These are phyloP conservation scores for Pogonophryne albipinna DNA, from an alignment of 2,797 vertebrate species.

Conservation along the genomic window DNA sequence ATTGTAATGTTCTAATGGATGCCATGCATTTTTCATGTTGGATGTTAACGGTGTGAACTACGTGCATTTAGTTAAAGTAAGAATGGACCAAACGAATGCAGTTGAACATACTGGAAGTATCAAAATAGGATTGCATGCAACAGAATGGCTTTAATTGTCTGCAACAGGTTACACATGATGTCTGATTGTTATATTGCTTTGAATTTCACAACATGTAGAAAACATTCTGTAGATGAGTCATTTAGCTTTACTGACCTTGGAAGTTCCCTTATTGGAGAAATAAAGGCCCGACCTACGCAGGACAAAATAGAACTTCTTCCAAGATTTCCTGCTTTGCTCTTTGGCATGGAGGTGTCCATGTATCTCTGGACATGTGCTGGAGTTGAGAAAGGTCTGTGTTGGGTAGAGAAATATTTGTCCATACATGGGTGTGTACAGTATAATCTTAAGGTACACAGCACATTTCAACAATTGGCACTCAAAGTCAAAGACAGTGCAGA, in stretches of 20 bases:
- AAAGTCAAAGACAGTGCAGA: constrained; percentile 24
- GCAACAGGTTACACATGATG: not conserved
- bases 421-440: constrained; percentile 8
- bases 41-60: constrained; percentile 7
- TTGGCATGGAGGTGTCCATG: constrained; percentile 94
- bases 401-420: constrained; percentile 52
- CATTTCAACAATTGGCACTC: constrained; percentile 10
- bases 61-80: constrained; percentile 2
- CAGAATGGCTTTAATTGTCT: not conserved
- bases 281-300: constrained; percentile 97
- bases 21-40: not conserved
- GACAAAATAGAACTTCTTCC: constrained; percentile 97
- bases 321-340: constrained; percentile 95
- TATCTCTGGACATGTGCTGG: constrained; percentile 95
- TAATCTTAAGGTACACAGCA: constrained; percentile 23
- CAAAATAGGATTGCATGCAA: not conserved
- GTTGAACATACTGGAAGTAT: not conserved
- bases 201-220: not conserved
- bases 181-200: not conserved
- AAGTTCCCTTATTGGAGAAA: constrained; percentile 97
- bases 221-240: not conserved
- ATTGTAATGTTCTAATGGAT: not conserved
- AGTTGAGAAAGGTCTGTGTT: constrained; percentile 94
- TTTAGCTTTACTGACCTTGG: constrained; percentile 88
- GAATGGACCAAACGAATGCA: not conserved